Evolutionary conservation across 2,797 vertebrate species (phyloP), one percentile per base, ranked within the genome.

Genomic region (Sitta carolinensis): DNA sequence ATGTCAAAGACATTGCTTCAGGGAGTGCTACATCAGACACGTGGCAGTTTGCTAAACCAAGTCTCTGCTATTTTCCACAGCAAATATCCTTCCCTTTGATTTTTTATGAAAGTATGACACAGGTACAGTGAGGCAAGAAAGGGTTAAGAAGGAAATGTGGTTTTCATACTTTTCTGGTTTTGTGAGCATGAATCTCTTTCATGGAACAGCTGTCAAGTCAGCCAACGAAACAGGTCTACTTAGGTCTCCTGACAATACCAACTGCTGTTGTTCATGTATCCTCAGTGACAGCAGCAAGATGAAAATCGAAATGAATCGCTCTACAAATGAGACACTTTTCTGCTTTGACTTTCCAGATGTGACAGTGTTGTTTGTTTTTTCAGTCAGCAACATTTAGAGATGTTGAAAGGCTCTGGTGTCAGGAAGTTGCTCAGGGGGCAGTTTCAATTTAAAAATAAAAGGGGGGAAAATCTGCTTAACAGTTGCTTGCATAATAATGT

Each of bases 271-370:
- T 92, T 96, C 92, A 70, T 96, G 96, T 91, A 87, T 95, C 93
- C 94, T 93, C 88, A 30, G 79, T 97, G 96, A 97, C 96, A 97
- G 96, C 84, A 84, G 92, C 97, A 92, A 92, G 95, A 93, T 97
- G 96, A 94, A 93, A 95, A 95, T 92, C 81, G 88, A 97, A 97
- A 97, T 95, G 94, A 97, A 94, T 96, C 40, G 86, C 94, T 93
- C 94, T 94, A 92, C 96, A 91, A 94, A 96, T 96, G 97, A 97
- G 97, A 95, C 91, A 88, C 94, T 91, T 97, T 93, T 95, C 90
- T 94, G 95, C 94, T 96, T 93, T 95, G 79, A 95, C 94, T 97
- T 96, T 93, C 94, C 93, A 84, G 29, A 93, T 89, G 80, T 95
- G 85, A 95, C 94, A 95, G 87, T 85, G 87, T 69, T 83, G 73